Percentiles rank a stretch among this genome's conserved stretches.
phyloP scores from a whole-genome alignment of 1,140 invertebrate genomes.

The Drosophila melanogaster region Release_6_plus_ISO1_MT NT_033779.5:14834501-14835000 shows the following conservation, averaged over 20 bases:
- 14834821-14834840: neutral
- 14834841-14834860: no score
- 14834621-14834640: slow-evolving; percentile 74
- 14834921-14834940: no score
- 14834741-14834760: neutral
- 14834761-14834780: neutral
- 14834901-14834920: no score
- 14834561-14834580: slow-evolving; percentile 48
- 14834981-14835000: no score
- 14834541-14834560: slow-evolving; percentile 43
- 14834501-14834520: slow-evolving; percentile 76
- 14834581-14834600: slow-evolving; percentile 52
- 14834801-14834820: neutral
- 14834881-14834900: no score
- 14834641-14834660: slow-evolving; percentile 38
- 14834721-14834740: slow-evolving; percentile 6
- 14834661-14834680: slow-evolving; percentile 20
- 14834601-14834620: slow-evolving; percentile 62
- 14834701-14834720: slow-evolving; percentile 5
- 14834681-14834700: neutral
- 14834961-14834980: no score
- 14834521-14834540: slow-evolving; percentile 51
- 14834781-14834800: neutral
- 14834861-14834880: no score
- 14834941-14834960: no score